Evolutionary conservation across 2,797 vertebrate genomes (phyloP).

Genomic region (Acrossocheilus fasciatus): DNA sequence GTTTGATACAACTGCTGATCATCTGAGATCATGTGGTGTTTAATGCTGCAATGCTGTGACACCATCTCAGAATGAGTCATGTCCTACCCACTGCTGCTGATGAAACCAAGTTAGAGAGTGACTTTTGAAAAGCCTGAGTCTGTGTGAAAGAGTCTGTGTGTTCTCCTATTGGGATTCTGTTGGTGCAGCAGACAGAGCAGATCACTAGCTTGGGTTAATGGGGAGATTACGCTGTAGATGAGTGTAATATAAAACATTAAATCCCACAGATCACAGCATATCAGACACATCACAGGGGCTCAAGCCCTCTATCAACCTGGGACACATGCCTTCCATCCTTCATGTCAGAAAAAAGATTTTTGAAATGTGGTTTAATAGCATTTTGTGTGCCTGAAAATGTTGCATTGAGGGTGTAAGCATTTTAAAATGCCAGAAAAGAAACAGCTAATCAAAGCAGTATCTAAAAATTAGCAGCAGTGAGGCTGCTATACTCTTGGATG

Average conservation of each 20-base stretch:
- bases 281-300: conserved; percentile 10
- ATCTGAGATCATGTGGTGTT: background rate
- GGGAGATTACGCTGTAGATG: conserved; percentile 38
- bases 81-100: background rate
- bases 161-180: conserved; percentile 40
- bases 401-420: background rate
- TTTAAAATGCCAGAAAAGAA: conserved; percentile 18
- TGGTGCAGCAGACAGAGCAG: conserved; percentile 33
- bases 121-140: conserved; percentile 3
- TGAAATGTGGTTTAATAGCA: conserved; percentile 8
- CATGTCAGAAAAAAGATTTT: background rate
- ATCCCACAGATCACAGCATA: conserved; percentile 27
- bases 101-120: background rate
- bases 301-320: conserved; percentile 12
- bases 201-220: conserved; percentile 31
- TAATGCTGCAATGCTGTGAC: conserved; percentile 12
- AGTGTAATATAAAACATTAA: conserved; percentile 41
- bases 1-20: background rate
- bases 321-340: background rate
- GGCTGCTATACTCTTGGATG: background rate
- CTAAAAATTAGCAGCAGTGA: conserved; percentile 11
- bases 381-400: background rate
- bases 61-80: conserved; percentile 8
- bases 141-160: conserved; percentile 13
- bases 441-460: conserved; percentile 6